These are phyloP conservation scores for Drosophila parvula DNA, from an alignment of 1,140 invertebrate species.

Conservation along the genomic window DNA sequence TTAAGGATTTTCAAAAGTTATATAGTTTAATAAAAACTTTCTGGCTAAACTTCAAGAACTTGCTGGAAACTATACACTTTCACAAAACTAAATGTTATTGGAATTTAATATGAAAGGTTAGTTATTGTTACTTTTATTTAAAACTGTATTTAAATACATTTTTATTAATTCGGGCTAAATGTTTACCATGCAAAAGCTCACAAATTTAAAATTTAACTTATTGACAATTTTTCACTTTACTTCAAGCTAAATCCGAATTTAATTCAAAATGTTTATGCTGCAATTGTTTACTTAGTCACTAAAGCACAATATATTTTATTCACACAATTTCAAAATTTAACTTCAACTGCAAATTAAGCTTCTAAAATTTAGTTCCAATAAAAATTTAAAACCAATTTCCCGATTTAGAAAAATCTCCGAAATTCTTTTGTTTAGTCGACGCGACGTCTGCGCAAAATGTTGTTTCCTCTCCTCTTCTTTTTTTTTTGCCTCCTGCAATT, in stretches of 20 bases:
- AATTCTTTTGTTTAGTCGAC: constrained; percentile 8
- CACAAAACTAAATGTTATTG: not conserved
- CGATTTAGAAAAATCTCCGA: not conserved
- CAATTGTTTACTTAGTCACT: not conserved
- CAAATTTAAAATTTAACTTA: not conserved
- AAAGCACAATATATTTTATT: not conserved
- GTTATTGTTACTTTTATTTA: too few species aligned
- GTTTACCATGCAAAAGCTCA: not conserved
- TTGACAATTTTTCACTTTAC: not conserved
- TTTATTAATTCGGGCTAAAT: not conserved
- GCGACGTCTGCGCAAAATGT: constrained; percentile 22
- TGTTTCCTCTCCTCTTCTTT: constrained; percentile 8
- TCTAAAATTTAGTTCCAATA: too few species aligned
- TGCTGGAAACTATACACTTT: not conserved
- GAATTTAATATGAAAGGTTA: too few species aligned
- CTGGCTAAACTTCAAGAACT: not conserved
- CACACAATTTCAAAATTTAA: not conserved
- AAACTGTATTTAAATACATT: not conserved
- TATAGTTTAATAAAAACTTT: not conserved
- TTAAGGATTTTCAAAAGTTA: too few species aligned
- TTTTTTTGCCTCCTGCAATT: constrained; percentile 9
- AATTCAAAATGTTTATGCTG: not conserved
- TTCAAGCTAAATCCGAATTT: not conserved
- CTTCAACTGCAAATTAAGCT: not conserved
- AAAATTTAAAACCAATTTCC: not conserved